phyloP scores from a whole-genome alignment of 2,797 vertebrate genomes.

The Glossophaga mutica region DNA sequence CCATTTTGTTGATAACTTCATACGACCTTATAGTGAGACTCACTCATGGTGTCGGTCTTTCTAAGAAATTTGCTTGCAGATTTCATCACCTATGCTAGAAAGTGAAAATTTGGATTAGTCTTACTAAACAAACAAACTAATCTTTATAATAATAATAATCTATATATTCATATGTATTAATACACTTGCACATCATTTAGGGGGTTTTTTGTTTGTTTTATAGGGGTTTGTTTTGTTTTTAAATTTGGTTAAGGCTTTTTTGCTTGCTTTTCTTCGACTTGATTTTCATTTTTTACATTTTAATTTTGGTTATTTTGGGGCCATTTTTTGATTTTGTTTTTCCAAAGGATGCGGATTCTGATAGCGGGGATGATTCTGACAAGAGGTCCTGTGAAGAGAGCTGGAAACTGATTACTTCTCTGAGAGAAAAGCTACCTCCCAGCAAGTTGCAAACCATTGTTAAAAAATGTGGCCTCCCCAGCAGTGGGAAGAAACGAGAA shows the following conservation, averaged over 20 bases:
- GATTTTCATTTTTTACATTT: slow-evolving; percentile 90
- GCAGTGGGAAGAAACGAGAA: slow-evolving; percentile 97
- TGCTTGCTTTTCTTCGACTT: slow-evolving; percentile 91
- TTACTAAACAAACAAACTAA: background rate
- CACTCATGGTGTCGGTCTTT: background rate
- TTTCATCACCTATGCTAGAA: slow-evolving; percentile 65
- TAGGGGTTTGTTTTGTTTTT: slow-evolving; percentile 75
- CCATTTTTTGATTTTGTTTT: slow-evolving; percentile 91
- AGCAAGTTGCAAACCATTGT: slow-evolving; percentile 99
- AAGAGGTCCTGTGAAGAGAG: slow-evolving; percentile 99
- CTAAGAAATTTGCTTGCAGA: slow-evolving; percentile 49
- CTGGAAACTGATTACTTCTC: slow-evolving; percentile 99
- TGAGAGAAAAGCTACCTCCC: slow-evolving; percentile 99
- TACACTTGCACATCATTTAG: slow-evolving; percentile 31
- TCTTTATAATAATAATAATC: slow-evolving; percentile 1
- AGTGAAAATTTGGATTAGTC: slow-evolving; percentile 58
- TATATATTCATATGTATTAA: slow-evolving; percentile 1
- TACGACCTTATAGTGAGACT: background rate
- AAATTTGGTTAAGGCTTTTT: slow-evolving; percentile 81
- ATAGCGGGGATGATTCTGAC: slow-evolving; percentile 99
- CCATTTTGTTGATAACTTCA: slow-evolving; percentile 15
- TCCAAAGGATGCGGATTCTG: slow-evolving; percentile 99
- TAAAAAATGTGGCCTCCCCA: slow-evolving; percentile 99
- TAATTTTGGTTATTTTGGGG: slow-evolving; percentile 93
- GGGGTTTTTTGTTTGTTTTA: slow-evolving; percentile 78